A percentile compares a stretch with the other conserved stretches of the same genome.
phyloP scores from a whole-genome alignment of 2,888 invertebrate species.

The Noctua janthe region DNA sequence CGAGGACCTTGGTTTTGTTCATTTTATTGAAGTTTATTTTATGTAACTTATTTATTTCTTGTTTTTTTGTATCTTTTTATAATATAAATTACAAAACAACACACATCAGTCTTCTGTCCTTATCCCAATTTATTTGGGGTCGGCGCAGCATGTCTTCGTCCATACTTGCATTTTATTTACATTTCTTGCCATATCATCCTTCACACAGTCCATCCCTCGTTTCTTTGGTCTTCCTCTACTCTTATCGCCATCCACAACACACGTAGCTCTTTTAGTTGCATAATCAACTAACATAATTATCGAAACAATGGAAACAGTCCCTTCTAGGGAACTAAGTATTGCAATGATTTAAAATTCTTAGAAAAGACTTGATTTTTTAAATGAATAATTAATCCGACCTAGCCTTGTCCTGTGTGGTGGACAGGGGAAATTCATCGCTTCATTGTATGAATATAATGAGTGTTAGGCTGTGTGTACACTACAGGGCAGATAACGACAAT shows the following conservation, averaged over 20 bases:
- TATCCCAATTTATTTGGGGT: too few relatives aligned
- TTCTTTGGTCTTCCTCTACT: too few relatives aligned
- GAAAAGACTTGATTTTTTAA: constrained; percentile 56
- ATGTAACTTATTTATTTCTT: background rate
- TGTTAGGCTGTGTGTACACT: constrained; percentile 5
- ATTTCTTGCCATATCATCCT: too few relatives aligned
- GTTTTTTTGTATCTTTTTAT: background rate
- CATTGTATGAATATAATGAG: constrained; percentile 26
- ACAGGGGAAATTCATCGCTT: constrained; percentile 48
- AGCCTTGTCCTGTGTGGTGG: constrained; percentile 25
- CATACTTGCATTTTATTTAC: too few relatives aligned
- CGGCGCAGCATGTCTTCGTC: too few relatives aligned
- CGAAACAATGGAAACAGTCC: constrained; percentile 45
- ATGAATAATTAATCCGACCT: constrained; percentile 43
- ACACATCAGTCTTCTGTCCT: too few relatives aligned
- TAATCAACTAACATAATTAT: constrained; percentile 1
- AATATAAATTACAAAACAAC: too few relatives aligned
- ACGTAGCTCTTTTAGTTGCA: background rate
- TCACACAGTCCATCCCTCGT: too few relatives aligned
- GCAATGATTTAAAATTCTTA: constrained; percentile 51
- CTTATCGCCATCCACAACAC: too few relatives aligned
- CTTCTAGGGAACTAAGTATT: constrained; percentile 29
- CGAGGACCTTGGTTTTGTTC: too few relatives aligned
- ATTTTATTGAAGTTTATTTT: background rate
- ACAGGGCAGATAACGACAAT: background rate